A percentile compares a stretch with the other conserved stretches of the same genome.
phyloP scores from a whole-genome alignment of 1,140 invertebrate genomes.

The Drosophila pachea region DNA sequence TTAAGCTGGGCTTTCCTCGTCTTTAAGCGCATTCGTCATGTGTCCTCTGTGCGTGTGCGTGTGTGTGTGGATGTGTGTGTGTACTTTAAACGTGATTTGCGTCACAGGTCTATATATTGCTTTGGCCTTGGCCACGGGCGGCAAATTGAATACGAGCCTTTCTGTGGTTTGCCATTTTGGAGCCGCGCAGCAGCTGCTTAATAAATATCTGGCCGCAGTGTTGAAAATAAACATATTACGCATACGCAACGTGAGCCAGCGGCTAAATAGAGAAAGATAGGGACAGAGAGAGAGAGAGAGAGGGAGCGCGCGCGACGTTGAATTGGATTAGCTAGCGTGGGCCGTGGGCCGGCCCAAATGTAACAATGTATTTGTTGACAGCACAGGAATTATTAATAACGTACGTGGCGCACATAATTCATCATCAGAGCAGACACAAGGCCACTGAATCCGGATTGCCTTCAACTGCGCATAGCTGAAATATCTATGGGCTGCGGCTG shows the following conservation, averaged over 20 bases:
- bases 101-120: conserved; percentile 32
- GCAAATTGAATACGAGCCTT: conserved; percentile 21
- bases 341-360: conserved; percentile 19
- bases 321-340: background rate
- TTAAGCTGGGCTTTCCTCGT: background rate
- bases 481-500: conserved; percentile 53
- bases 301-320: background rate
- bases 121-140: background rate
- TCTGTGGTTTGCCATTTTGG: conserved; percentile 3
- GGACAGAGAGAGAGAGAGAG: background rate
- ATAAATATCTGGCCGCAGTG: conserved; percentile 48
- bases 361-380: conserved; percentile 72
- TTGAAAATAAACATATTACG: conserved; percentile 67
- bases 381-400: conserved; percentile 74
- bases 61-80: conserved; percentile 1
- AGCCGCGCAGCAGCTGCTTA: conserved; percentile 47
- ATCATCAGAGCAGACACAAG: conserved; percentile 57
- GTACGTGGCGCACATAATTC: conserved; percentile 75
- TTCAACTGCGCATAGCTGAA: conserved; percentile 48
- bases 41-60: background rate
- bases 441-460: conserved; percentile 25
- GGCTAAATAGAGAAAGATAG: background rate
- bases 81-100: conserved; percentile 38
- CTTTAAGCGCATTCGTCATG: conserved; percentile 4
- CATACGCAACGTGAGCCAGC: conserved; percentile 58